Base-by-base conservation (phyloP, 2,888 invertebrate species). In the Dendrolimus houi region DNA sequence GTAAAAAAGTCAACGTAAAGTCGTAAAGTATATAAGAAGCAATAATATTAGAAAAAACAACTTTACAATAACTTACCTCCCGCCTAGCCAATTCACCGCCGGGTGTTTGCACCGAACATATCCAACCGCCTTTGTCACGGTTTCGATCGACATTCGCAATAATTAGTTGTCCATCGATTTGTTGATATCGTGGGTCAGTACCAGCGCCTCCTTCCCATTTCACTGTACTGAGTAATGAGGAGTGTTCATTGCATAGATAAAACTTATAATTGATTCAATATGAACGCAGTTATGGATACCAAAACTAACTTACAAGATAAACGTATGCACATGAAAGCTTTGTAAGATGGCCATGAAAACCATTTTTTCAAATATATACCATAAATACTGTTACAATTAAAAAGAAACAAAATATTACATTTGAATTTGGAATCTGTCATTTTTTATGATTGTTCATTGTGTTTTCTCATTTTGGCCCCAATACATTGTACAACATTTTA, bases 41-140 rank as follows among this genome's bases (percentile, higher is more conserved):
- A 53, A 53, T 53, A 9, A n/a, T 56, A 55, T 55, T 41, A 52
- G 53, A 56, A 60, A 54, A 52, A 12, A 55, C 52, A 55, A 52
- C 47, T n/a, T 54, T 52, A 53, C 13, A 55, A 53, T 54, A 62
- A 59, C 90, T 90, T 74, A 95, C 94, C 82, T 95, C 95, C 69
- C 95, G 91, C 63, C 94, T 93, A 56, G 95, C 95, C 54, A 95
- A 93, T 76, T 96, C 95, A 1, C 95, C 96, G 13, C 94, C 94
- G 54, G 94, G 92, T 59, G 95, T 95, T 42, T 93, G 92, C 0
- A 96, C 96, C 54, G 94, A 94, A 81, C 97, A 97, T 29, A 94
- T 94, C 91, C 96, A 96, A 55, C 92, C 92, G 41, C 96, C 96
- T 66, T 94, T 94, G 83, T 97, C 96, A 57, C 94, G 90, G 69